These are phyloP conservation scores for Cossypha caffra DNA, from an alignment of 2,797 vertebrate species.

Conservation along the genomic window DNA sequence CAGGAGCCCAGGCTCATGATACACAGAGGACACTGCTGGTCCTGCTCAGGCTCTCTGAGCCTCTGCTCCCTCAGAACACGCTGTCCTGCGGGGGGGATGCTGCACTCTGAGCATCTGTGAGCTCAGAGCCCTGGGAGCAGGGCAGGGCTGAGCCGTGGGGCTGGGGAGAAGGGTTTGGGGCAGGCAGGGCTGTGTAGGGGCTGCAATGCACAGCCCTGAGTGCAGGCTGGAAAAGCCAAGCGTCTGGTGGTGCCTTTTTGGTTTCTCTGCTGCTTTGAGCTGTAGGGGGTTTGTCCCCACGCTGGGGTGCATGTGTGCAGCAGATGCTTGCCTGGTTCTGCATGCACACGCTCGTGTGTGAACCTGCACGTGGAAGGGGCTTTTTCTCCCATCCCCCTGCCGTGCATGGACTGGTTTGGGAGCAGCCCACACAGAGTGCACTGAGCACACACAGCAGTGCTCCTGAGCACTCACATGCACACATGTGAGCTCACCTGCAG, in stretches of 20 bases:
- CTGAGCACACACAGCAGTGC: rapidly evolving
- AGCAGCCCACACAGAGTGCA: background rate
- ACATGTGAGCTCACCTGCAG: rapidly evolving
- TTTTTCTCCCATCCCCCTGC: background rate
- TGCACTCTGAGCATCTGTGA: background rate
- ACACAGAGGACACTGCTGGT: slow-evolving; percentile 44
- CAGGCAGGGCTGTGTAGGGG: too few relatives aligned
- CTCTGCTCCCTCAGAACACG: background rate
- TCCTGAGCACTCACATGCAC: rapidly evolving
- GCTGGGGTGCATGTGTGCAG: rapidly evolving
- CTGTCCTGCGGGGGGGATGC: rapidly evolving
- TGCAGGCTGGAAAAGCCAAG: background rate
- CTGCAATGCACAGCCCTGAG: too few relatives aligned
- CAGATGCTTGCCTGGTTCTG: background rate
- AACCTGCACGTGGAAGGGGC: background rate
- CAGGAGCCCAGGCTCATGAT: slow-evolving; percentile 44
- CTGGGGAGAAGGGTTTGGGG: too few relatives aligned
- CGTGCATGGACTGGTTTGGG: background rate
- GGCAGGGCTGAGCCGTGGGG: background rate
- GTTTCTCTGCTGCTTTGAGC: background rate
- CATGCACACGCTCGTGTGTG: rapidly evolving
- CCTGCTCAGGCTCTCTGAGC: background rate
- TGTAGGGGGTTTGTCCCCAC: background rate
- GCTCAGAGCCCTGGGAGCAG: background rate
- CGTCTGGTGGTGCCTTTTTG: background rate